A percentile compares a stretch with the other conserved stretches of the same genome.
phyloP scores from a whole-genome alignment of 2,888 invertebrate species.

The Ormyrus nitidulus region DNA sequence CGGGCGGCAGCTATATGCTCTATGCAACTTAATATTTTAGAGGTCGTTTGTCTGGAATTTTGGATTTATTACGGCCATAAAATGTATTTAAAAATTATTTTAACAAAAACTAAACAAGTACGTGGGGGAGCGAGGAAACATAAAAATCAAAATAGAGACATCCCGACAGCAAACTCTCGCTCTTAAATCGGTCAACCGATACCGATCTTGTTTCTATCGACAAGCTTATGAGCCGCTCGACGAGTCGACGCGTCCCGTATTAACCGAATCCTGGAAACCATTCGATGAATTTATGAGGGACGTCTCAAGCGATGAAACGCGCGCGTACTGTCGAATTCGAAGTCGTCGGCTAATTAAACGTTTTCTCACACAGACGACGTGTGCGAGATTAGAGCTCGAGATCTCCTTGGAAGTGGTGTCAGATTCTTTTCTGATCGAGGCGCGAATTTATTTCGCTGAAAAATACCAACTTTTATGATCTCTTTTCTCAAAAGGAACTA shows the following conservation, averaged over 20 bases:
- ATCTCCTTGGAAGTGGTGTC: slow-evolving; percentile 64
- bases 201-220: slow-evolving; percentile 73
- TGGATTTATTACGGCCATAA: slow-evolving; percentile 64
- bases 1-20: slow-evolving; percentile 46
- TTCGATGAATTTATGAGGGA: slow-evolving; percentile 69
- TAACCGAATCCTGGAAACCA: slow-evolving; percentile 66
- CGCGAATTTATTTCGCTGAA: slow-evolving; percentile 57
- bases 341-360: slow-evolving; percentile 68
- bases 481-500: no score
- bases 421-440: slow-evolving; percentile 62
- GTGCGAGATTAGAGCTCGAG: slow-evolving; percentile 52
- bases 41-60: slow-evolving; percentile 48
- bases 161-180: slow-evolving; percentile 65
- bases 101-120: no score
- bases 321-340: slow-evolving; percentile 68
- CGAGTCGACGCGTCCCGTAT: slow-evolving; percentile 37
- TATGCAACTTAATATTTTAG: slow-evolving; percentile 65
- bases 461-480: no score
- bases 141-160: slow-evolving; percentile 65
- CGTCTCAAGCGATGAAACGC: slow-evolving; percentile 58
- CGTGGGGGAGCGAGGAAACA: slow-evolving; percentile 37
- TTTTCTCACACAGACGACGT: slow-evolving; percentile 68
- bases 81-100: no score
- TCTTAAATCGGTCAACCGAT: slow-evolving; percentile 71
- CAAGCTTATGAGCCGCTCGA: slow-evolving; percentile 64